phyloP scores from a whole-genome alignment of 1,140 invertebrate species.

The Cyphomyrmex costatus region DNA sequence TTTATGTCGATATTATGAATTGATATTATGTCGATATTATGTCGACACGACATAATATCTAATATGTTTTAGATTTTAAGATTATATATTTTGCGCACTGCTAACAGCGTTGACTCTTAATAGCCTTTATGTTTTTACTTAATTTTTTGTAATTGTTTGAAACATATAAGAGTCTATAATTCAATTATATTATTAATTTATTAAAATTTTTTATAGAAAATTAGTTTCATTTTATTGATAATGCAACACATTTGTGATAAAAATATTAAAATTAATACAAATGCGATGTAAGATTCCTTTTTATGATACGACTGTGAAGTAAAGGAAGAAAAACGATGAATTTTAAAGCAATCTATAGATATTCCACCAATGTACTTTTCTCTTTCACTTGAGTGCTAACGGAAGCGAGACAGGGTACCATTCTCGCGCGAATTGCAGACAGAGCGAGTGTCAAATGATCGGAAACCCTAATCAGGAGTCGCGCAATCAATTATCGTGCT shows the following conservation, averaged over 20 bases:
- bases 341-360: background rate
- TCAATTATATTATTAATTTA: no score
- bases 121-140: no score
- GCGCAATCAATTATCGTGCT: conserved; percentile 78
- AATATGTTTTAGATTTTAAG: no score
- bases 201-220: no score
- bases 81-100: no score
- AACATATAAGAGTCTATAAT: no score
- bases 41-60: no score
- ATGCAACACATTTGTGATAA: background rate
- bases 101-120: no score
- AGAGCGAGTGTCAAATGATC: conserved; percentile 76
- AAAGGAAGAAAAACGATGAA: background rate
- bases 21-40: no score
- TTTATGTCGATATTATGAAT: no score
- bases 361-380: background rate
- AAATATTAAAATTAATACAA: conserved; percentile 27
- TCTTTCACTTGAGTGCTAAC: background rate
- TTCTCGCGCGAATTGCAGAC: conserved; percentile 57
- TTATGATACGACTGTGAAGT: background rate
- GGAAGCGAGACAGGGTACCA: conserved; percentile 25
- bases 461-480: conserved; percentile 75
- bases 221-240: background rate
- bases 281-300: background rate
- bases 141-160: no score